Conservation (phyloP, 2,113 vertebrate genomes). For the Odontophorus gujanensis region DNA sequence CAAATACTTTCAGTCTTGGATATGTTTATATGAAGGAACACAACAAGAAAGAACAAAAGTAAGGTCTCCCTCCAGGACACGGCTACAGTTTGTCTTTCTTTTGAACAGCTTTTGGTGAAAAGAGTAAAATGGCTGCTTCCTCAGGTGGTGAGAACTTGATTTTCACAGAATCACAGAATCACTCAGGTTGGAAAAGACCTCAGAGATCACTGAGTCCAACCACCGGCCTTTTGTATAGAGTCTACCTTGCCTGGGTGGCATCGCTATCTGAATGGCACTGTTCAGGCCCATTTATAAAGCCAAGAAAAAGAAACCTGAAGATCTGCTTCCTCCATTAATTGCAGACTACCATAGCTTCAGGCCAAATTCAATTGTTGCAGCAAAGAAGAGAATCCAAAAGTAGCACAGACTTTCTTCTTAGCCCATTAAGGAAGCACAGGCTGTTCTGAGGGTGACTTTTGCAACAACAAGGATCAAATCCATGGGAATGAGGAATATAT, state of each 20-base stretch:
- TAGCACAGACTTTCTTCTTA: neutral
- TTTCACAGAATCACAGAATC: neutral
- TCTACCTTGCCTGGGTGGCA: neutral
- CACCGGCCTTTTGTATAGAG: neutral
- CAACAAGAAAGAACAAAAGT: slow-evolving; percentile 67
- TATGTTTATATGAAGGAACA: slow-evolving; percentile 37
- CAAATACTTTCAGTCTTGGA: slow-evolving; percentile 59
- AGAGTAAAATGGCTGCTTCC: neutral
- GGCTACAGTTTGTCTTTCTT: neutral
- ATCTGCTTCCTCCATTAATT: slow-evolving; percentile 7
- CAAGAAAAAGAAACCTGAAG: slow-evolving; percentile 32
- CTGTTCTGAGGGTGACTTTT: neutral
- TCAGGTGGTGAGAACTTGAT: neutral
- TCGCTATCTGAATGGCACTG: neutral
- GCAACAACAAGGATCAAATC: neutral
- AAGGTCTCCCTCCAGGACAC: slow-evolving; percentile 49
- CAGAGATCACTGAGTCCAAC: too few relatives aligned
- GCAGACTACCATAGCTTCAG: neutral
- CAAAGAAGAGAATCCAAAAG: neutral
- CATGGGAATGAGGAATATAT: neutral
- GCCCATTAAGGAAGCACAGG: neutral
- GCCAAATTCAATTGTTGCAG: neutral
- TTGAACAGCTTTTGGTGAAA: neutral
- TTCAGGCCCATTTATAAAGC: neutral
- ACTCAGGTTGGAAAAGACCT: too few relatives aligned